Conservation (phyloP, 2,888 invertebrate species). For the Tyria jacobaeae region DNA sequence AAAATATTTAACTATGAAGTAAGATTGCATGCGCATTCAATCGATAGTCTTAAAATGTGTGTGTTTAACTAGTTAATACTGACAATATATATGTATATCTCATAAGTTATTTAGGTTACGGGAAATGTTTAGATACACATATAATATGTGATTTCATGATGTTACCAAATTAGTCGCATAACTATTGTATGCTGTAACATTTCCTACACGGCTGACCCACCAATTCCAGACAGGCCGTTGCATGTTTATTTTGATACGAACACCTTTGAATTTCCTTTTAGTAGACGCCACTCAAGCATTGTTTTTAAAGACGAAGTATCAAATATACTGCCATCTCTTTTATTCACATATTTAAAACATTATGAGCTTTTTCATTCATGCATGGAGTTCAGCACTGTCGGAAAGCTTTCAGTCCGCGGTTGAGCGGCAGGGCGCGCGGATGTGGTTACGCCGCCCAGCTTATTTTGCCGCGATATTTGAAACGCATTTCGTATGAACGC, state of each 20-base stretch:
- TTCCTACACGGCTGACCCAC: slow-evolving; percentile 41
- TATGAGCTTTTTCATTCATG: slow-evolving; percentile 65
- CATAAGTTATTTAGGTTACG: background rate
- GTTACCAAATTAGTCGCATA: slow-evolving; percentile 29
- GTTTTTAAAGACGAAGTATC: slow-evolving; percentile 41
- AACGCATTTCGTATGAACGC: slow-evolving; percentile 54
- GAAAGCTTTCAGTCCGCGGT: slow-evolving; percentile 78
- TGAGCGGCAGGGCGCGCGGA: slow-evolving; percentile 75
- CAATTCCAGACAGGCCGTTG: slow-evolving; percentile 64
- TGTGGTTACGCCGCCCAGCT: slow-evolving; percentile 58
- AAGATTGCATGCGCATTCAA: too few species aligned
- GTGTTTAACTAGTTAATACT: background rate
- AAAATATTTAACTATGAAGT: too few species aligned
- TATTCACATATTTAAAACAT: slow-evolving; percentile 61
- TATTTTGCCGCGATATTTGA: slow-evolving; percentile 62
- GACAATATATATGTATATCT: background rate
- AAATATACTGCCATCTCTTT: slow-evolving; percentile 59
- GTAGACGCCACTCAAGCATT: slow-evolving; percentile 61
- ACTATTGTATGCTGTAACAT: slow-evolving; percentile 37
- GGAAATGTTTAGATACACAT: background rate
- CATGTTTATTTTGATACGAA: slow-evolving; percentile 80
- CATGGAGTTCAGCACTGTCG: slow-evolving; percentile 62
- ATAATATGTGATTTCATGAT: slow-evolving; percentile 15
- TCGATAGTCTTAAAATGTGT: too few species aligned
- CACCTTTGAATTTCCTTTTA: slow-evolving; percentile 76